Evolutionary conservation across 2,888 invertebrate species (phyloP).

Genomic region (Arge pagana): DNA sequence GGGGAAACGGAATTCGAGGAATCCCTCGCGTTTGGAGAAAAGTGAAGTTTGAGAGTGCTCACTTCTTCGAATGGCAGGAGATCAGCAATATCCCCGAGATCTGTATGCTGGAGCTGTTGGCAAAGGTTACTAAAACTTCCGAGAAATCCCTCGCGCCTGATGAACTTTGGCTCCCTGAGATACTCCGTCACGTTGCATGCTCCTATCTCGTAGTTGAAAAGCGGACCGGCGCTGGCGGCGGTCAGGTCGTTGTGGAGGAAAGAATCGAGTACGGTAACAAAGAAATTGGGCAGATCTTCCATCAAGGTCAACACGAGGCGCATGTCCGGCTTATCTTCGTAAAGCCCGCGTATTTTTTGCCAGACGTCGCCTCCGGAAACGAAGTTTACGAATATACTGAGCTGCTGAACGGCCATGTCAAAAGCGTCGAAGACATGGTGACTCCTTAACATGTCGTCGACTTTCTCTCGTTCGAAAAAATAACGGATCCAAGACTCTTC

Average conservation of each 20-base stretch:
- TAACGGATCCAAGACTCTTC: constrained; percentile 40
- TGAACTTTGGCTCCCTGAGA: constrained; percentile 43
- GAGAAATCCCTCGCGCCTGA: constrained; percentile 42
- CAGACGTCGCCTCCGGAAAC: constrained; percentile 47
- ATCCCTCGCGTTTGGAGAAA: background rate
- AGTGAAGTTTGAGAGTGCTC: background rate
- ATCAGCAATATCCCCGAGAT: background rate
- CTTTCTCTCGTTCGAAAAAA: background rate
- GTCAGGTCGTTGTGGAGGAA: constrained; percentile 47
- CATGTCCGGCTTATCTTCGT: constrained; percentile 40
- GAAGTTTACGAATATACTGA: constrained; percentile 32
- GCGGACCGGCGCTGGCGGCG: constrained; percentile 39
- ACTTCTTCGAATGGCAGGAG: background rate
- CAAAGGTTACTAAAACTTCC: constrained; percentile 46
- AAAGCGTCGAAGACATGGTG: constrained; percentile 54
- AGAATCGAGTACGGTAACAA: constrained; percentile 43
- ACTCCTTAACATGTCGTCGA: constrained; percentile 25
- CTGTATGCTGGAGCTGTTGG: constrained; percentile 19
- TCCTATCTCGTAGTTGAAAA: constrained; percentile 36
- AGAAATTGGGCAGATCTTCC: constrained; percentile 48
- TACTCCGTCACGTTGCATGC: constrained; percentile 48
- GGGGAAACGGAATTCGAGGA: background rate
- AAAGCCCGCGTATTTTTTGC: constrained; percentile 41
- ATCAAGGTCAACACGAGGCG: constrained; percentile 40
- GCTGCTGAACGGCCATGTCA: constrained; percentile 44